These are phyloP conservation scores for Halictus quadricinctus DNA, from an alignment of 2,888 invertebrate species.

Conservation along the genomic window DNA sequence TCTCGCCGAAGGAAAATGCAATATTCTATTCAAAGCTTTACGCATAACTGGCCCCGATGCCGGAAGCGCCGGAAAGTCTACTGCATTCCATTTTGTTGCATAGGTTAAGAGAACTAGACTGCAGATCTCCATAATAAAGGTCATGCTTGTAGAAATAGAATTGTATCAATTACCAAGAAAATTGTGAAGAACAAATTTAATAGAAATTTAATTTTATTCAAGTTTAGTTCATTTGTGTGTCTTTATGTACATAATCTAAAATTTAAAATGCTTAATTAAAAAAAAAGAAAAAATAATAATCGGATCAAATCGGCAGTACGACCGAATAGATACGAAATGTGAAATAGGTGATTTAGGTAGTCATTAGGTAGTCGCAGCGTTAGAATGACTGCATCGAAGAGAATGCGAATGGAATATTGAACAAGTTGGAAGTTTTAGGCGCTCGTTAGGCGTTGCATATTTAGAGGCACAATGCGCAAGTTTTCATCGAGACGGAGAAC, in stretches of 20 bases:
- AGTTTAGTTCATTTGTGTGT: too few species aligned
- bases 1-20: not conserved
- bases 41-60: not conserved
- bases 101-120: not conserved
- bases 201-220: too few species aligned
- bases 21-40: not conserved
- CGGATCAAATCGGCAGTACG: too few species aligned
- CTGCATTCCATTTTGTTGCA: not conserved
- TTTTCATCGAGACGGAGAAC: conserved; percentile 35
- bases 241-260: too few species aligned
- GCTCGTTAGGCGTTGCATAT: not conserved
- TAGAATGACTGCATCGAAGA: not conserved
- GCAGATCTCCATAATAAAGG: too few species aligned
- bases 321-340: not conserved
- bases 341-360: not conserved
- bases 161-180: too few species aligned
- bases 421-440: not conserved
- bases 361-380: not conserved
- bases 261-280: too few species aligned
- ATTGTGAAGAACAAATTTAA: too few species aligned
- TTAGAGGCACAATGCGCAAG: not conserved
- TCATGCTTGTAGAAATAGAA: not conserved
- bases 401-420: not conserved
- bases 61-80: not conserved
- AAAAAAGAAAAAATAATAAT: too few species aligned